Evolutionary conservation across 2,797 vertebrate species (phyloP).

Genomic region (Staurois parvus): DNA sequence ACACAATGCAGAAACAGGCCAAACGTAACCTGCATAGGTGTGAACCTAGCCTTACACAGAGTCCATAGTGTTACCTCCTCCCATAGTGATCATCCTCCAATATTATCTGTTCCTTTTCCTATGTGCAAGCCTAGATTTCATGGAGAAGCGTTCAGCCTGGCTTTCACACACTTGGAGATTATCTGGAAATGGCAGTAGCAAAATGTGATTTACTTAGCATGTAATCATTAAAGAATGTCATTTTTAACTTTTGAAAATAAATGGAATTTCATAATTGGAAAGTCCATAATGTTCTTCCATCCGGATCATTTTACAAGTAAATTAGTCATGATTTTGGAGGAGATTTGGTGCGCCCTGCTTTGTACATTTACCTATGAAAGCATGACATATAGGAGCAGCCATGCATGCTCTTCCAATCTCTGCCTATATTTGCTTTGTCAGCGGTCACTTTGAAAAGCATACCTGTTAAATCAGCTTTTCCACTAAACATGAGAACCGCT

Average conservation of each 20-base stretch:
- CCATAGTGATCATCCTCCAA: neutral
- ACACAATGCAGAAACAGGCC: too few relatives aligned
- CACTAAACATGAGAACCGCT: neutral
- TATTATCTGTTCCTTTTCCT: neutral
- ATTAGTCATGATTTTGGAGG: constrained; percentile 48
- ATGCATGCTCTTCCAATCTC: constrained; percentile 25
- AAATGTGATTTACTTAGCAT: constrained; percentile 40
- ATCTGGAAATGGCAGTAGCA: constrained; percentile 4
- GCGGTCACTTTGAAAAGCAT: constrained; percentile 52
- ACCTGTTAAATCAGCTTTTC: constrained; percentile 47
- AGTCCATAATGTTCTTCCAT: constrained; percentile 38
- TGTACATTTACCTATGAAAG: constrained; percentile 36
- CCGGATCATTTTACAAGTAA: constrained; percentile 50
- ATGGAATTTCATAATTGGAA: constrained; percentile 55
- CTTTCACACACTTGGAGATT: constrained; percentile 13
- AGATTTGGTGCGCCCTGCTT: constrained; percentile 3
- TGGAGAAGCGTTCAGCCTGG: neutral
- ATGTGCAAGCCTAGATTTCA: neutral
- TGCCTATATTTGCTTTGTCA: constrained; percentile 57
- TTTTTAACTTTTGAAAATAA: constrained; percentile 44
- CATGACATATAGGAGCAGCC: constrained; percentile 47
- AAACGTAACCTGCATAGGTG: too few relatives aligned
- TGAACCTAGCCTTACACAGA: too few relatives aligned
- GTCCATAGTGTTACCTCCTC: neutral
- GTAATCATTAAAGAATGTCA: constrained; percentile 52